Percentiles rank a stretch among this genome's conserved stretches.
Conservation (phyloP, 2,797 vertebrate species). For the Lagorchestes hirsutus region DNA sequence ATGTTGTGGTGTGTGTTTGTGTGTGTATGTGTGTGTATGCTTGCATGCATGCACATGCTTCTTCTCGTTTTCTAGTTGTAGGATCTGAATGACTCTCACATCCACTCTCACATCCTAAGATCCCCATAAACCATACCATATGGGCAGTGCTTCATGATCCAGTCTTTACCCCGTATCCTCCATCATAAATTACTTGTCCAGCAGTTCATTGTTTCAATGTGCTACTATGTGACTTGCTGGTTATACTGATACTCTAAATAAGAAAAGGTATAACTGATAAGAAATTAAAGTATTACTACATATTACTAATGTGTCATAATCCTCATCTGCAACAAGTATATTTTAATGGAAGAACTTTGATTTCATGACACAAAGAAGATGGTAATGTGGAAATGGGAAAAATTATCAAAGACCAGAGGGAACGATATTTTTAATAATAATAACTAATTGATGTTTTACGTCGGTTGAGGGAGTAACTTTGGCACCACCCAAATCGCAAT, state of each 20-base stretch:
- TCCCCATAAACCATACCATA: not conserved
- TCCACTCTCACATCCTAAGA: not conserved
- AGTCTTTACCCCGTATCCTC: not conserved
- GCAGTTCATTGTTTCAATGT: not conserved
- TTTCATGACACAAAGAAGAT: not conserved
- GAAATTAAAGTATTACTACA: not conserved
- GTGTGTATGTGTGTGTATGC: not conserved
- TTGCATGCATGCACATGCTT: not conserved
- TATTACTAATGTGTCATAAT: not conserved
- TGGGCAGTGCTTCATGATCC: not conserved
- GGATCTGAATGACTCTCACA: not conserved
- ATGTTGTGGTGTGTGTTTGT: not conserved
- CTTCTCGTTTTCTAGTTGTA: not conserved
- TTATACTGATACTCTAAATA: not conserved
- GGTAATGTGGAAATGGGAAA: not conserved
- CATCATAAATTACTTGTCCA: not conserved
- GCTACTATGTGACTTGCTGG: not conserved
- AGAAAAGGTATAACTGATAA: not conserved
- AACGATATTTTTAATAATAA: not conserved
- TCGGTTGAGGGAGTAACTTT: not conserved
- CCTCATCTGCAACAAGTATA: not conserved
- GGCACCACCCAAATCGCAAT: not conserved
- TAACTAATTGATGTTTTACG: not conserved
- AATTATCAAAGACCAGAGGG: not conserved
- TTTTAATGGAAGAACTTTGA: not conserved